A percentile compares a stretch with the other conserved stretches of the same genome.
These are phyloP conservation scores for Deroplatys truncata DNA, from an alignment of 2,888 invertebrate genomes.

Conservation along the genomic window DNA sequence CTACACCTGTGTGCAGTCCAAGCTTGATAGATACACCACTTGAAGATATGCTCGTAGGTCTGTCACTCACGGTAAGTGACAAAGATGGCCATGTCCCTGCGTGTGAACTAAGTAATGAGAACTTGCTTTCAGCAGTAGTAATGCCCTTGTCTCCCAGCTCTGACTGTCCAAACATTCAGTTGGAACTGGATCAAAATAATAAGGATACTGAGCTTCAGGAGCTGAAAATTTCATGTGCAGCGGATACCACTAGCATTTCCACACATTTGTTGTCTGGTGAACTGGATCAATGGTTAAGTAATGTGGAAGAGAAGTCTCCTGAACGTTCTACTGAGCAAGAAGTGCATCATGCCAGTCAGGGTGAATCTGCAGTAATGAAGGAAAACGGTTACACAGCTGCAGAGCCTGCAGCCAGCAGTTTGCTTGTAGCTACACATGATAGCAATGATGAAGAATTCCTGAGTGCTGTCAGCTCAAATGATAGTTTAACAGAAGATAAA, in stretches of 20 bases:
- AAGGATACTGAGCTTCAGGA: neutral
- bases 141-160: neutral
- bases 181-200: neutral
- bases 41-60: too few species aligned
- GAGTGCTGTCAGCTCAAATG: neutral
- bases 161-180: neutral
- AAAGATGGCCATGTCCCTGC: neutral
- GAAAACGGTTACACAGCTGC: neutral
- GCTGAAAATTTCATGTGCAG: neutral
- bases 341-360: neutral
- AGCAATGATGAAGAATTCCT: neutral
- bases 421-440: neutral
- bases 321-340: neutral
- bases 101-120: neutral
- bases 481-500: neutral
- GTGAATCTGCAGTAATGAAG: neutral
- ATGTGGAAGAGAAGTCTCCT: neutral
- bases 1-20: neutral
- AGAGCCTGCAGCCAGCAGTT: neutral
- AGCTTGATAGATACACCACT: neutral
- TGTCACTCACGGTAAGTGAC: neutral
- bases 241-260: neutral
- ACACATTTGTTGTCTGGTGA: neutral
- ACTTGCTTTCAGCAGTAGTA: neutral
- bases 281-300: neutral